Base-by-base conservation (phyloP, 2,113 vertebrate genomes). In the Empidonax alnorum region DNA sequence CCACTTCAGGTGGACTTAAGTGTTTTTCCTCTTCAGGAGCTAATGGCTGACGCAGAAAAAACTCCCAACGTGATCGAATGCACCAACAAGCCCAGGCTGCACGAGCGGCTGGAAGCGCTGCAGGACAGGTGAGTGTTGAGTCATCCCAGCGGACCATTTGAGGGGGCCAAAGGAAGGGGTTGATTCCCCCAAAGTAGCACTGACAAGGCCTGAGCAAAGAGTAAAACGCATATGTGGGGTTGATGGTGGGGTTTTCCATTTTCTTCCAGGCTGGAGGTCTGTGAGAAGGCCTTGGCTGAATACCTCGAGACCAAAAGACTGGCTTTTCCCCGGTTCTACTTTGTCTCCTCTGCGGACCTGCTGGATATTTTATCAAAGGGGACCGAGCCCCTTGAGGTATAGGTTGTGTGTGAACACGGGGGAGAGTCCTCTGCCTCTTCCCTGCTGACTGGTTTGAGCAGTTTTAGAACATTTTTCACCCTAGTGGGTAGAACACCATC, bases 291-390 rank as follows among this genome's bases (percentile, higher is more conserved):
- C 17, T 56, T 98, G 97, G 98, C 98, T 1, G 98, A 98, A 33
- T 98, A 98, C 53, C 53, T 98, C 0, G 98, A 98, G 96, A 98
- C 97, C 0, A 98, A 98, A 18, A 86, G 98, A 8, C 46, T 98
- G 93, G 96, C 98, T 23, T 98, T 98, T 73, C 98, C 98, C 3
- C 89, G 98, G 6, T 98, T 98, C 96, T 98, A 98, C 72, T 98
- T 98, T 2, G 93, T 98, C 13, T 98, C 98, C 42, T 97, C 98
- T 14, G 98, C 98, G 0, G 98, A 98, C 80, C 96, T 98, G 77
- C 95, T 98, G 37, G 98, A 98, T 81, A 98, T 98, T 50, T 96
- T 98, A 24, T 98, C 98, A 3, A 98, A 98, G 0, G 98, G 98
- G 5, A 98, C 98, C 0, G 96, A 98, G 65, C 98, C 98, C 0